Percentiles rank a stretch among this genome's conserved stretches.
Conservation (phyloP, 2,888 invertebrate genomes). For the Mayetiola destructor region DNA sequence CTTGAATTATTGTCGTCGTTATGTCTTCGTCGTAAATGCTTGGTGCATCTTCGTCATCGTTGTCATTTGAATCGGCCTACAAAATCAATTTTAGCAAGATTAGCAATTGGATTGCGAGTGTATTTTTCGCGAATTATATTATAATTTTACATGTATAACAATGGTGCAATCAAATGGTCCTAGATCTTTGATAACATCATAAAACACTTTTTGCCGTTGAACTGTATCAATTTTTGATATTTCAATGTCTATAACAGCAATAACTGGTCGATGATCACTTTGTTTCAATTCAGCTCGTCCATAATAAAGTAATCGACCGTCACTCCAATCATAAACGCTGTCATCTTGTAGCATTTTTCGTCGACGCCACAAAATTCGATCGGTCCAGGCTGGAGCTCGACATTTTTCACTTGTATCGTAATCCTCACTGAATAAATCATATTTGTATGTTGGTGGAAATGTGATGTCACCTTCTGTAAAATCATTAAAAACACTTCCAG, state of each 20-base stretch:
- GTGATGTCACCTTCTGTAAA: slow-evolving; percentile 83
- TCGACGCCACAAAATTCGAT: slow-evolving; percentile 87
- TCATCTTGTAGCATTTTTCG: slow-evolving; percentile 60
- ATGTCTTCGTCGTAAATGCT: slow-evolving; percentile 66
- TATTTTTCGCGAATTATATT: slow-evolving; percentile 24
- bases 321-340: slow-evolving; percentile 47
- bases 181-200: slow-evolving; percentile 67
- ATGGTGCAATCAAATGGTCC: slow-evolving; percentile 94
- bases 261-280: slow-evolving; percentile 93
- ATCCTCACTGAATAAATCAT: slow-evolving; percentile 95
- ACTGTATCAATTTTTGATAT: slow-evolving; percentile 64
- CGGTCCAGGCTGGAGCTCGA: slow-evolving; percentile 96
- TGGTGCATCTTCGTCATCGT: slow-evolving; percentile 37
- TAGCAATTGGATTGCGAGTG: slow-evolving; percentile 1
- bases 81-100: background rate
- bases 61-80: background rate
- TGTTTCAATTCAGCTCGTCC: slow-evolving; percentile 90
- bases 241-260: slow-evolving; percentile 79
- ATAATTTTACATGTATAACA: slow-evolving; percentile 44
- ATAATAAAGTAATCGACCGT: slow-evolving; percentile 74
- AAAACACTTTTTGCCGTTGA: slow-evolving; percentile 64
- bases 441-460: slow-evolving; percentile 96
- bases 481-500: slow-evolving; percentile 76
- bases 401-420: slow-evolving; percentile 98
- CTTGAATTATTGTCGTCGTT: slow-evolving; percentile 63